phyloP scores from a whole-genome alignment of 2,797 vertebrate genomes.

The Gadopsis bispinosus region DNA sequence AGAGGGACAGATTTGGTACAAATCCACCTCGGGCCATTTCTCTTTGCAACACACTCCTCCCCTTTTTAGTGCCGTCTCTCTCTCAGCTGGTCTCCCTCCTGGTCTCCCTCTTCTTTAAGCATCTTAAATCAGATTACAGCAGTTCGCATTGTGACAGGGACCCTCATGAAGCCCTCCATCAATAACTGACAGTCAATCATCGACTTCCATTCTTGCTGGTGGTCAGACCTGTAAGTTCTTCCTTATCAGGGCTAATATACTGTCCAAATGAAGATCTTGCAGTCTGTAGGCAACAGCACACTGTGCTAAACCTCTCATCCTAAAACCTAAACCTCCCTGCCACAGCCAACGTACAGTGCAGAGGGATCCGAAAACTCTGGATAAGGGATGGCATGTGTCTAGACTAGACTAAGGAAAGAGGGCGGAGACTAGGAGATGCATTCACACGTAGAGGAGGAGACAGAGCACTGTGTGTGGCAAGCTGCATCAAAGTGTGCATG shows the following conservation, averaged over 20 bases:
- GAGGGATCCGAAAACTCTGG: slow-evolving; percentile 68
- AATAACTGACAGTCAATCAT: slow-evolving; percentile 54
- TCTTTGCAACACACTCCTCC: slow-evolving; percentile 48
- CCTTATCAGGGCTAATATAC: slow-evolving; percentile 34
- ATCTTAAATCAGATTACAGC: slow-evolving; percentile 80
- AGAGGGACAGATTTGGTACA: slow-evolving; percentile 41
- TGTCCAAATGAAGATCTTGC: slow-evolving; percentile 51
- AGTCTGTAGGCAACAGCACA: slow-evolving; percentile 17
- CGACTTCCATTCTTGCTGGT: slow-evolving; percentile 43
- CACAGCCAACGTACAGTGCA: slow-evolving; percentile 48
- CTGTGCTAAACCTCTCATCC: slow-evolving; percentile 29
- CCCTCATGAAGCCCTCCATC: slow-evolving; percentile 54
- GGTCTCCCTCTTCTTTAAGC: slow-evolving; percentile 74
- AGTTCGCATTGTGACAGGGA: slow-evolving; percentile 66
- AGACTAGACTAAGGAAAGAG: slow-evolving; percentile 64
- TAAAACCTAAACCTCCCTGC: slow-evolving; percentile 37
- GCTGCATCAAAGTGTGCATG: slow-evolving; percentile 60
- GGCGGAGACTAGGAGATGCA: slow-evolving; percentile 77
- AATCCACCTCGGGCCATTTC: slow-evolving; percentile 54
- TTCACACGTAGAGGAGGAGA: slow-evolving; percentile 78
- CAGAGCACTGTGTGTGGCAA: slow-evolving; percentile 62
- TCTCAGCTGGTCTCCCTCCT: slow-evolving; percentile 14
- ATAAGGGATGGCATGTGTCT: slow-evolving; percentile 68
- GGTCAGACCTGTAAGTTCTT: slow-evolving; percentile 47
- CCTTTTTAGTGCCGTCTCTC: slow-evolving; percentile 31